A percentile compares a stretch with the other conserved stretches of the same genome.
Conservation (phyloP, 2,113 vertebrate species). For the Leuciscus idus region DNA sequence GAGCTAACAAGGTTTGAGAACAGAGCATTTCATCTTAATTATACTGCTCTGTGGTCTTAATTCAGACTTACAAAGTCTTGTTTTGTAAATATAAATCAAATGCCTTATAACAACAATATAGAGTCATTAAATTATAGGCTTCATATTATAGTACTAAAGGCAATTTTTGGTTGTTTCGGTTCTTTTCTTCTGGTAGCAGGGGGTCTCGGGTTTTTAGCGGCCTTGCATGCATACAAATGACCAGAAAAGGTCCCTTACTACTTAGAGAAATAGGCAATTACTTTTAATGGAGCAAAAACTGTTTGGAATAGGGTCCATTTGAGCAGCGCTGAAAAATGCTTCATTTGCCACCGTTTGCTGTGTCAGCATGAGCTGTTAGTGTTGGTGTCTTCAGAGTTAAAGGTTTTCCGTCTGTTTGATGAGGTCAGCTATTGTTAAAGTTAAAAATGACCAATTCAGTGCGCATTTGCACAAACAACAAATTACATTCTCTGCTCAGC, state of each 20-base stretch:
- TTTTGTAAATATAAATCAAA: neutral
- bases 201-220: neutral
- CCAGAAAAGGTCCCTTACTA: neutral
- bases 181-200: neutral
- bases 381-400: neutral
- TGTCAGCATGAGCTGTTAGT: constrained; percentile 16
- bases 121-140: neutral
- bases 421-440: neutral
- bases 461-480: neutral
- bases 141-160: neutral
- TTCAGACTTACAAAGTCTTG: neutral
- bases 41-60: neutral
- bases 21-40: neutral
- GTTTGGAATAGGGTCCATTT: constrained; percentile 30
- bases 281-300: constrained; percentile 17
- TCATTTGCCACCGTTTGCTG: constrained; percentile 24
- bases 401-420: neutral
- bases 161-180: neutral
- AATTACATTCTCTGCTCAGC: neutral
- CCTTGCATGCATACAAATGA: constrained; percentile 6
- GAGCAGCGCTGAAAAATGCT: constrained; percentile 23
- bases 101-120: neutral
- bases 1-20: no score
- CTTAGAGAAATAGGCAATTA: constrained; percentile 21
- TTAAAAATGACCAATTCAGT: neutral